Conservation (phyloP, 2,797 vertebrate species). For the Rallus crepitans region DNA sequence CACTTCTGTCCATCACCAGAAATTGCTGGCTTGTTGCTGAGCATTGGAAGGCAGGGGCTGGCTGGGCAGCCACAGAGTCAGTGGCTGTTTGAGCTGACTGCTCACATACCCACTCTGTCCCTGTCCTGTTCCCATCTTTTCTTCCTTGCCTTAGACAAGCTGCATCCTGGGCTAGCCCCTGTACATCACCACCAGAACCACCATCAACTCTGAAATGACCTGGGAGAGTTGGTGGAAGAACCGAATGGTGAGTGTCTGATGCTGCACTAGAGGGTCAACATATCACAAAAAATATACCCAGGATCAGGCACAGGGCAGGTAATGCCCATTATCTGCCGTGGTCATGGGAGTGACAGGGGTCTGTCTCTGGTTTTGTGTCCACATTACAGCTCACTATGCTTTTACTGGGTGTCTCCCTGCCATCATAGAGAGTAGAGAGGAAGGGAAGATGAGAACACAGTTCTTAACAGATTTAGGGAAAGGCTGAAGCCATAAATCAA, state of each 20-base stretch:
- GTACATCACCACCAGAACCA: neutral
- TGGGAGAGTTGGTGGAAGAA: neutral
- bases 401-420: neutral
- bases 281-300: neutral
- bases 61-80: accelerated
- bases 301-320: neutral
- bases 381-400: neutral
- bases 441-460: neutral
- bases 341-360: neutral
- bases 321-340: neutral
- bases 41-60: accelerated
- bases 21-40: neutral
- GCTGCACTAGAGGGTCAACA: neutral
- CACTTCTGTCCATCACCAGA: neutral
- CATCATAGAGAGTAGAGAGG: neutral
- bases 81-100: neutral
- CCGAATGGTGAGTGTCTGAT: accelerated
- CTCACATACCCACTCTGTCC: neutral
- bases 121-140: neutral
- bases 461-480: constrained; percentile 10
- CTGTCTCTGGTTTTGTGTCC: neutral
- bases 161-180: neutral
- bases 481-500: constrained; percentile 55
- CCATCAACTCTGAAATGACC: neutral
- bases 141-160: neutral